A percentile compares a stretch with the other conserved stretches of the same genome.
Evolutionary conservation across 1,140 invertebrate genomes (phyloP).

Genomic region (Drosophila jambulina): DNA sequence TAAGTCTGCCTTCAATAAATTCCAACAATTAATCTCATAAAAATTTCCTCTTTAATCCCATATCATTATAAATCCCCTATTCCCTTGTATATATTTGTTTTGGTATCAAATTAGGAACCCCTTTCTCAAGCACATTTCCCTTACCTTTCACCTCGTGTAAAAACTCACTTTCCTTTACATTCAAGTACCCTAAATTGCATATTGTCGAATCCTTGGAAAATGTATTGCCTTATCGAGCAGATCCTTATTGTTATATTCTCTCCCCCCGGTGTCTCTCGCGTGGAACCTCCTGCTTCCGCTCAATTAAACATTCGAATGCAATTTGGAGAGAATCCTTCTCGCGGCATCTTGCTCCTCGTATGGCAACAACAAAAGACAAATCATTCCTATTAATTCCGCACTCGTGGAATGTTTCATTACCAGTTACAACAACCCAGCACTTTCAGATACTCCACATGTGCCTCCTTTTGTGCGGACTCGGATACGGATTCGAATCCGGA

Average conservation of each 20-base stretch:
- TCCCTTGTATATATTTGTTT: background rate
- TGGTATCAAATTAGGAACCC: background rate
- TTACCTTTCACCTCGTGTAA: background rate
- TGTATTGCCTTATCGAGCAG: conserved; percentile 14
- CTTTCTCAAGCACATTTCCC: background rate
- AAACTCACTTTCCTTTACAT: background rate
- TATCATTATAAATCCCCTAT: no score
- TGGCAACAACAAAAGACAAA: conserved; percentile 78
- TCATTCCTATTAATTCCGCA: conserved; percentile 82
- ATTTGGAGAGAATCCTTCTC: conserved; percentile 52
- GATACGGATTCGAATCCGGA: conserved; percentile 19
- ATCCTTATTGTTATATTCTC: conserved; percentile 15
- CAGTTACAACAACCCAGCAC: conserved; percentile 40
- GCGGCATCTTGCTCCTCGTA: background rate
- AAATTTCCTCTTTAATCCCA: background rate
- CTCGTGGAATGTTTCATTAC: conserved; percentile 84
- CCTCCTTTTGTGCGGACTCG: conserved; percentile 28
- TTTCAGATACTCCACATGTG: conserved; percentile 30
- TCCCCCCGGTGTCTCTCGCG: background rate
- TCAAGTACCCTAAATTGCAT: conserved; percentile 21
- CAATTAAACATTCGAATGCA: conserved; percentile 79
- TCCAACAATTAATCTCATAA: background rate
- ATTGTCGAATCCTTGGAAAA: conserved; percentile 3
- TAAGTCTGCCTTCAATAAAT: background rate
- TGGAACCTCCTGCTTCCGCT: conserved; percentile 62